Conservation (phyloP, 2,113 vertebrate species). For the Sebastes fasciatus region DNA sequence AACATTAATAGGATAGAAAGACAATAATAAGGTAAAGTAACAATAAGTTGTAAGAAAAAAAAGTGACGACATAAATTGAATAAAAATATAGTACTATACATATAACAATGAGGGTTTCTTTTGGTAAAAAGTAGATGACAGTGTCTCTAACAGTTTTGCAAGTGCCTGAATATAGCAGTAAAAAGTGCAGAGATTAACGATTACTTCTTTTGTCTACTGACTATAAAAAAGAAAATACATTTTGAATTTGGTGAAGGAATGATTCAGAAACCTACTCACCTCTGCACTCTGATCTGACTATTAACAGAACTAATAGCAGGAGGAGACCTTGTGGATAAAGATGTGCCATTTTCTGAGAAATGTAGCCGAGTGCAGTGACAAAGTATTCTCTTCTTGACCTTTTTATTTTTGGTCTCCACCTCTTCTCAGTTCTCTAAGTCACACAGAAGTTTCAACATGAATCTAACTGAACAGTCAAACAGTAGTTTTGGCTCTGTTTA, state of each 20-base stretch:
- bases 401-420: not conserved
- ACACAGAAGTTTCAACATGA: not conserved
- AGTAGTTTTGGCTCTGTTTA: not conserved
- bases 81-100: no score
- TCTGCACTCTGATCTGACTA: slow-evolving; percentile 18
- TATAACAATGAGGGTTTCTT: no score
- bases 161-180: no score
- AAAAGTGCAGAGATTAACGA: no score
- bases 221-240: not conserved
- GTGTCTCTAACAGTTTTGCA: no score
- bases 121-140: no score
- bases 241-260: not conserved
- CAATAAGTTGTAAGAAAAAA: no score
- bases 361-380: not conserved
- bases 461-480: not conserved
- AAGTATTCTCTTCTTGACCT: not conserved
- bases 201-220: not conserved
- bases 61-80: no score
- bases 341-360: slow-evolving; percentile 45
- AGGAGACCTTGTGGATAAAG: slow-evolving; percentile 14
- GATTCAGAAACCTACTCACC: slow-evolving; percentile 47
- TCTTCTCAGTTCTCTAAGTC: slow-evolving; percentile 53
- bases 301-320: slow-evolving; percentile 14
- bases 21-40: no score
- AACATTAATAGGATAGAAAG: no score